phyloP scores from a whole-genome alignment of 2,888 invertebrate genomes.

The Lathronympha strigana region DNA sequence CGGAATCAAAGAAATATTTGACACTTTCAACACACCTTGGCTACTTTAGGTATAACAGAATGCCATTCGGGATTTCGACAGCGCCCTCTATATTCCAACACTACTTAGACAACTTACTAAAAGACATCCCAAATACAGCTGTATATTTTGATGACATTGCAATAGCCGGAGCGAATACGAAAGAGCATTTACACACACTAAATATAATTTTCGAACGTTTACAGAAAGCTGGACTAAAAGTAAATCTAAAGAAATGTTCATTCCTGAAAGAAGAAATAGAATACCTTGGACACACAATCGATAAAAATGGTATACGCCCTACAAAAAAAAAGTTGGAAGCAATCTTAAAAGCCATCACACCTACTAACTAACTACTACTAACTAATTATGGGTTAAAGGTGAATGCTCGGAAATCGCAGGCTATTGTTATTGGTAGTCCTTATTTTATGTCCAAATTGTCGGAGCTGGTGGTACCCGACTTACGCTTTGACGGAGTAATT shows the following conservation, averaged over 20 bases:
- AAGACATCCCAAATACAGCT: constrained; percentile 34
- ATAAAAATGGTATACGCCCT: constrained; percentile 34
- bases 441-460: no score
- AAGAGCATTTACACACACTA: constrained; percentile 26
- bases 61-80: constrained; percentile 40
- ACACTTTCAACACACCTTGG: constrained; percentile 19
- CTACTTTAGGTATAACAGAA: constrained; percentile 31
- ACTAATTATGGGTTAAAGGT: no score
- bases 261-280: constrained; percentile 34
- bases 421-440: no score
- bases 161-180: constrained; percentile 16
- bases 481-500: no score
- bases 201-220: constrained; percentile 24
- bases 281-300: constrained; percentile 36
- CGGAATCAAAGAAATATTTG: no score
- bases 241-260: constrained; percentile 24
- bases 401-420: no score
- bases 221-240: constrained; percentile 13
- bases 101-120: constrained; percentile 34
- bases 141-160: constrained; percentile 41
- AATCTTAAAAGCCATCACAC: neutral
- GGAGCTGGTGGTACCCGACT: no score
- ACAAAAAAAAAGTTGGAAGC: constrained; percentile 33
- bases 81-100: constrained; percentile 43
- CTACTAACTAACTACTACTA: no score